Percentiles rank a stretch among this genome's conserved stretches.
Conservation (phyloP, 2,888 invertebrate genomes). For the Agriopis aurantiaria region DNA sequence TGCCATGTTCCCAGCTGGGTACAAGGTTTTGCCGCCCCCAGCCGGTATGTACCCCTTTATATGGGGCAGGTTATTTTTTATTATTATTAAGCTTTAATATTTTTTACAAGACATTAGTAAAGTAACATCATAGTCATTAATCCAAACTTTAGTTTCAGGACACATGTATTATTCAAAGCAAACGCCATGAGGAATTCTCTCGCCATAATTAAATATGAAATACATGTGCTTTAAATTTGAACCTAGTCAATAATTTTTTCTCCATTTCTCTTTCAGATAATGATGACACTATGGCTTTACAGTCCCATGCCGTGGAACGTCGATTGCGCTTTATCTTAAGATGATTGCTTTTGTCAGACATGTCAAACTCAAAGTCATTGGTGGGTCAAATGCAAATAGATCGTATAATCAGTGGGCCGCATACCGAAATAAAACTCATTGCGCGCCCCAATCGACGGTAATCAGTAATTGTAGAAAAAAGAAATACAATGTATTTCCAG, state of each 20-base stretch:
- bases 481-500: no score
- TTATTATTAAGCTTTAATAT: slow-evolving; percentile 41
- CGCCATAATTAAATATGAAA: slow-evolving; percentile 56
- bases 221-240: slow-evolving; percentile 71
- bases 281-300: slow-evolving; percentile 79
- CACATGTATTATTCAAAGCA: slow-evolving; percentile 77
- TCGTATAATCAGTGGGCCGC: no score
- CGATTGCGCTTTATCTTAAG: slow-evolving; percentile 65
- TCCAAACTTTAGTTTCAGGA: slow-evolving; percentile 82
- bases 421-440: no score
- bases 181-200: slow-evolving; percentile 60
- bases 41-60: slow-evolving; percentile 87
- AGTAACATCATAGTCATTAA: slow-evolving; percentile 77
- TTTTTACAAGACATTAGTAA: slow-evolving; percentile 49
- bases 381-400: no score
- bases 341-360: slow-evolving; percentile 25
- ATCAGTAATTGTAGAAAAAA: no score
- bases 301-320: slow-evolving; percentile 75
- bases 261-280: slow-evolving; percentile 84
- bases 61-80: slow-evolving; percentile 31
- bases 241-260: slow-evolving; percentile 68
- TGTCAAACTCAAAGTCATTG: no score
- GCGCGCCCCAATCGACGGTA: no score
- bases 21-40: slow-evolving; percentile 98
- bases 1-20: slow-evolving; percentile 98